Evolutionary conservation across 2,797 vertebrate genomes (phyloP), one percentile per base, ranked within the genome.

Genomic region (Naso thynnoides): DNA sequence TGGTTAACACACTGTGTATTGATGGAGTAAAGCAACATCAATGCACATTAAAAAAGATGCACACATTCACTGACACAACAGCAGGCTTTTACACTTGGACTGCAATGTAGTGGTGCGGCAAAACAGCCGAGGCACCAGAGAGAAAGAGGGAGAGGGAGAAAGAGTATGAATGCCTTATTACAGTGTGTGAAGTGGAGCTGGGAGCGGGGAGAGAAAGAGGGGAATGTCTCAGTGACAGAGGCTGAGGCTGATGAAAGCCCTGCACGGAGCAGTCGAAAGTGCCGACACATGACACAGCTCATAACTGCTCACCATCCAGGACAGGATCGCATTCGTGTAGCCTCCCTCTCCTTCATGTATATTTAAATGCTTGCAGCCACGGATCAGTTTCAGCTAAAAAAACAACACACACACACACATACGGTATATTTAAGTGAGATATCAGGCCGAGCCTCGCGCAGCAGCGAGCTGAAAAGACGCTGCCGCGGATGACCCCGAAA

Each of bases 271-370:
- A 80, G 80, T 73, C 73, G 71, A 88, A 84, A 86, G 86, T 68
- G 11, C 58, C 47, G 75, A 89, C 88, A 91, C 88, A 90, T 90
- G 91, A 91, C 91, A 92, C 90, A 81, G 87, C 89, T 90, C 90
- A 88, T 91, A 91, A 89, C 86, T 66, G 91, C 87, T 89, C 85
- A 49, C 88, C 81, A 85, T 84, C 81, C 86, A 79, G 86, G 82
- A 90, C 85, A 68, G 85, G 71, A 84, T 81, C 49, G 56, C 67
- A 73, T 85, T 84, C 89, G 79, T 79, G 87, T 81, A 83, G 83
- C 85, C 71, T 63, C 82, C 73, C 61, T 75, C 84, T 66, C n/a
- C 86, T 83, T 89, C 82, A 87, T 91, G 88, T 88, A 91, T 91
- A 89, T 91, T 92, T 92, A 85, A 93, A 88, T 85, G 77, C 81